Conservation (phyloP, 1,140 invertebrate genomes). For the Platyura marginata region DNA sequence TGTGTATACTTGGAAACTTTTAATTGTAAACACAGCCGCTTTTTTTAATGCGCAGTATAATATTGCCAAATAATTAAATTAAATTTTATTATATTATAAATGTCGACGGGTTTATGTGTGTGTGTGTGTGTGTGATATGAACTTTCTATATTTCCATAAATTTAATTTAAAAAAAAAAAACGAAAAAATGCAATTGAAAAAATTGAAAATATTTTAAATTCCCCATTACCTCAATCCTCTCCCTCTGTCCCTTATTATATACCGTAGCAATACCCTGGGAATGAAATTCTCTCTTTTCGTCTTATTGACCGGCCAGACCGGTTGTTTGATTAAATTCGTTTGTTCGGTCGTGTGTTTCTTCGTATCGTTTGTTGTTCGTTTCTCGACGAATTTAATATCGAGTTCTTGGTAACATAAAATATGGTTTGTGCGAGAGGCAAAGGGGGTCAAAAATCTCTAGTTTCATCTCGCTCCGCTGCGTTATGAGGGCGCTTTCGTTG, state of each 20-base stretch:
- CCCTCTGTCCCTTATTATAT: neutral
- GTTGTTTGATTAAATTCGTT: neutral
- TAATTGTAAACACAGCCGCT: no score
- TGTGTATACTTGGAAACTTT: no score
- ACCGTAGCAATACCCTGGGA: neutral
- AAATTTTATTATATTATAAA: no score
- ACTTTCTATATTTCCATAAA: no score
- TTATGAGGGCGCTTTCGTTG: constrained; percentile 1
- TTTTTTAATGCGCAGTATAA: no score
- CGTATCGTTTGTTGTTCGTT: neutral
- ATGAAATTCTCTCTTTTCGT: neutral
- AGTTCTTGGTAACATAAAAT: neutral
- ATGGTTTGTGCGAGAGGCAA: neutral
- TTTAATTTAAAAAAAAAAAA: neutral
- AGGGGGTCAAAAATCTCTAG: neutral
- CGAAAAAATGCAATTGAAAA: neutral
- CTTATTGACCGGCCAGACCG: neutral
- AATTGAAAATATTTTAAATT: neutral
- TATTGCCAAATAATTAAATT: no score
- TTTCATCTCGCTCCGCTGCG: constrained; percentile 2
- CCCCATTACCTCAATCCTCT: neutral
- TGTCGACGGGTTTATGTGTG: no score
- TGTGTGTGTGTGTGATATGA: no score
- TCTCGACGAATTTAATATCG: neutral
- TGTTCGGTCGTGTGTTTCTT: no score